Evolutionary conservation across 2,797 vertebrate species (phyloP).

Genomic region (Gorsachius magnificus): DNA sequence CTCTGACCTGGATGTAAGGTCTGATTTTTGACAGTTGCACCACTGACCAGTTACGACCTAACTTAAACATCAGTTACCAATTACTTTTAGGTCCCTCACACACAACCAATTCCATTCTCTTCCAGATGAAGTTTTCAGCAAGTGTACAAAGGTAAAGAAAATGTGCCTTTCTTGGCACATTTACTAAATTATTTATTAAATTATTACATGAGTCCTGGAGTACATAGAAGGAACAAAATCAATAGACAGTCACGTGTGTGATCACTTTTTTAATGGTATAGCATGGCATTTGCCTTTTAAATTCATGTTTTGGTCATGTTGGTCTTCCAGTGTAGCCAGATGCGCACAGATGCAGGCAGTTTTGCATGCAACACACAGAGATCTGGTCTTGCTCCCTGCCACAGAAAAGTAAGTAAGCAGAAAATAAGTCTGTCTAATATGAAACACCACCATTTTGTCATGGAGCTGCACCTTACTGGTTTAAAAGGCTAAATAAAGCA

Average conservation of each 20-base stretch:
- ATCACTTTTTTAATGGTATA: neutral
- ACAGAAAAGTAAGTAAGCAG: neutral
- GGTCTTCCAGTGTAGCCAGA: neutral
- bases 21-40: neutral
- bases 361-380: neutral
- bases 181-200: neutral
- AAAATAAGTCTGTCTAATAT: neutral
- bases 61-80: neutral
- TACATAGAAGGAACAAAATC: neutral
- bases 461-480: neutral
- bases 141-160: constrained; percentile 76
- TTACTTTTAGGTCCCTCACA: constrained; percentile 77
- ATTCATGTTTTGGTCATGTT: neutral
- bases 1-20: neutral
- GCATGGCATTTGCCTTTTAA: neutral
- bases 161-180: constrained; percentile 73
- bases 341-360: neutral
- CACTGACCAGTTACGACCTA: neutral
- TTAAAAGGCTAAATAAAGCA: neutral
- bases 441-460: neutral
- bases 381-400: neutral
- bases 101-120: constrained; percentile 77
- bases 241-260: neutral
- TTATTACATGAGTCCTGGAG: neutral
- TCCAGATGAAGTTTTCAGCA: constrained; percentile 79